Evolutionary conservation across 2,888 invertebrate species (phyloP), one percentile per base, ranked within the genome.

Genomic region (Apodemia mormo): DNA sequence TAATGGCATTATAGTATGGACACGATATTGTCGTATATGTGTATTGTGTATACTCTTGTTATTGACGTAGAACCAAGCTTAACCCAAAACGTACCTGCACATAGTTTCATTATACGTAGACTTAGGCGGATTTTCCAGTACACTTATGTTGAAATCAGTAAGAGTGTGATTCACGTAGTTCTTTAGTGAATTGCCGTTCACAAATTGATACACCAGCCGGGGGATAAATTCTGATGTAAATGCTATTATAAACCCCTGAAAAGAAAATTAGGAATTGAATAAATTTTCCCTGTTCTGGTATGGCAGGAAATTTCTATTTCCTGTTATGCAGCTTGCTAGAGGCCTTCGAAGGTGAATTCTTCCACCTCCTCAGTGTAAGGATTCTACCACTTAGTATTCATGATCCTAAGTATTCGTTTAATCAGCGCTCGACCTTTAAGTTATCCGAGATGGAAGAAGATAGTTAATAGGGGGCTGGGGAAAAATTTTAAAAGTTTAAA

Each of bases 211-310:
- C 49, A 98, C 97, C 72, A 98, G 88, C 14, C 97, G 96, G 6
- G 99, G 99, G 78, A 99, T 98, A 92, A 98, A 98, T 85, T 98
- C 98, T 1, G 98, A 98, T 4, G 99, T 99, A 89, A 99, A 98
- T 9, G 99, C 98, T 84, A 99, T 99, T 80, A 99, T 98, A 83
- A 99, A 97, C 43, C 97, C 99, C 99, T 99, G 86, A 22, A 70
- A 75, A 70, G 70, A 29, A 68, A 45, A 72, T 52, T 40, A 49
- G 9, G 2, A 64, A 9, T 37, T 22, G 4, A 14, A 49, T 49
- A 5, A 49, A 49, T 6, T 14, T 49, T 49, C 5, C 4, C 0
- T 0, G 45, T 45, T 3, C 10, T 45, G 45, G 40, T 9, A 40
- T 40, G 9, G 9, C 40, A 40, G 40, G 40, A 40, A 40, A 9